Evolutionary conservation across 1,140 invertebrate species (phyloP), one percentile per base, ranked within the genome.

Genomic region (Trichogramma pretiosum): DNA sequence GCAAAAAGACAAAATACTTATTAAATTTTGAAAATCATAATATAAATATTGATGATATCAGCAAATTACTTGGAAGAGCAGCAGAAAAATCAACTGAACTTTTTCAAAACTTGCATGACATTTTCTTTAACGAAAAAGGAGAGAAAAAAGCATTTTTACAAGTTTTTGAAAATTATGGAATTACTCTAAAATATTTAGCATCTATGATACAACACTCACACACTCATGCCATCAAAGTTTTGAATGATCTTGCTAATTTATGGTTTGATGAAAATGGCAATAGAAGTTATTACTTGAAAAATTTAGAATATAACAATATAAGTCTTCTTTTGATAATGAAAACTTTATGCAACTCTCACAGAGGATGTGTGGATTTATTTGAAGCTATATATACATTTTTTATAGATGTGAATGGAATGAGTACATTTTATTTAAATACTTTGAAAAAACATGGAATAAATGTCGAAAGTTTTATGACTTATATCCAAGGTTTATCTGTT

Each of bases 261-360:
- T 57, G 56, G 56, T 56, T 59, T 42, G 55, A 57, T 50, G 36
- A 42, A 32, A 38, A 53, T 23, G 57, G 57, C n/a, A n/a, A n/a
- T n/a, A n/a, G n/a, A n/a, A n/a, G n/a, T n/a, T n/a, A n/a, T n/a
- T n/a, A n/a, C n/a, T n/a, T n/a, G n/a, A n/a, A n/a, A n/a, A n/a
- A n/a, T n/a, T n/a, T n/a, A n/a, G n/a, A n/a, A n/a, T n/a, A n/a
- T n/a, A n/a, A n/a, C n/a, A n/a, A n/a, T n/a, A n/a, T n/a, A n/a
- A n/a, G n/a, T n/a, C n/a, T n/a, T n/a, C n/a, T n/a, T n/a, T n/a
- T n/a, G n/a, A n/a, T n/a, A n/a, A n/a, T n/a, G n/a, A n/a, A n/a
- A n/a, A n/a, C n/a, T n/a, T n/a, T n/a, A n/a, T n/a, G n/a, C n/a
- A n/a, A n/a, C n/a, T n/a, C n/a, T n/a, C n/a, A n/a, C n/a, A n/a